Base-by-base conservation (phyloP, 2,113 vertebrate genomes). In the Actenoides lindsayi region DNA sequence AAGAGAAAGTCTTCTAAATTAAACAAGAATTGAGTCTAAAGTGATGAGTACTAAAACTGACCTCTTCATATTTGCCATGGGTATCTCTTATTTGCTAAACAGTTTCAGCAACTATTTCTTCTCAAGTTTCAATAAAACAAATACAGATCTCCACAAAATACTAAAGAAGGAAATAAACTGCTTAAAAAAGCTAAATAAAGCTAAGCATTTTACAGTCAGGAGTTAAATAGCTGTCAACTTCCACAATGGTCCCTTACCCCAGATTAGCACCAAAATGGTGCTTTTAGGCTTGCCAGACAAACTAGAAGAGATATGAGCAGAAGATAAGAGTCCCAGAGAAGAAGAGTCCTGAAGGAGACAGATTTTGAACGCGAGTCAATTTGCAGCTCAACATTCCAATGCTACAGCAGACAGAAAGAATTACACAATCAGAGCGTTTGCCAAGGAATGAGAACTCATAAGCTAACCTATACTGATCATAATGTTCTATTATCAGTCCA, bases 341-440 rank as follows among this genome's bases (percentile, higher is more conserved):
- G 23, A 2, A 48, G 25, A 17, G 16, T 18, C 24, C 41, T 48
- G 31, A 75, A 54, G 3, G n/a, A 50, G 16, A 24, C 9, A 6
- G 9, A 50, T 73, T 83, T 74, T 74, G 63, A 76, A 62, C 2
- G 1, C 0, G 0, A 68, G n/a, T 35, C 25, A 73, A 13, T 78
- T 82, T 87, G 64, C 24, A 78, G 39, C 30, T 87, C 77, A 56
- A 11, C 75, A 75, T 71, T 77, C 24, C 28, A 76, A 3, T 20
- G 21, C 44, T 46, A 74, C 30, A 83, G 57, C 1, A 2, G 35
- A 63, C 19, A 74, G 39, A 91, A 76, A 74, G 39, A 91, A 76
- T n/a, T 44, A 53, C 8, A 28, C 33, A 64, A 24, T 44, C 31
- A 70, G 60, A 83, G 37, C 16, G n/a, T 62, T 73, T 88, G 15